Conservation (phyloP, 2,113 vertebrate species). For the Paraplagusia blochii region DNA sequence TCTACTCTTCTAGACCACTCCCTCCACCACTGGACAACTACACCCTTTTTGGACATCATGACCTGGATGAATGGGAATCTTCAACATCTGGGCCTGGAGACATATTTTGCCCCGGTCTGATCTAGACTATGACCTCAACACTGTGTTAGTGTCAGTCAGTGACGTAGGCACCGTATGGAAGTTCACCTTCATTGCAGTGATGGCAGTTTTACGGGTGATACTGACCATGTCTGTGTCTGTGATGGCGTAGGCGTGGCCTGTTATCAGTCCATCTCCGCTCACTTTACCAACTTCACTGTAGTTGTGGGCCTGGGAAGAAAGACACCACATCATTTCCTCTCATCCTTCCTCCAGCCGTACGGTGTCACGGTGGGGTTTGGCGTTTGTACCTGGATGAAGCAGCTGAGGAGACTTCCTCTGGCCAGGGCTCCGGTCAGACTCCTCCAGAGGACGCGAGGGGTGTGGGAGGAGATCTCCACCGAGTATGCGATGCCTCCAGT, state of each 20-base stretch:
- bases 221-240: constrained; percentile 71
- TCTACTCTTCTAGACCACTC: no score
- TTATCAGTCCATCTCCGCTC: constrained; percentile 71
- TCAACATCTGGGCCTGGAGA: no score
- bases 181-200: no score
- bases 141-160: no score
- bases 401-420: constrained; percentile 74
- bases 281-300: constrained; percentile 66
- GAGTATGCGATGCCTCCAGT: constrained; percentile 79
- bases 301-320: constrained; percentile 61
- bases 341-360: not conserved
- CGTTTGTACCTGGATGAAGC: constrained; percentile 74
- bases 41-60: no score
- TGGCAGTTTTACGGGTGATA: no score
- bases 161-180: no score
- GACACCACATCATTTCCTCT: not conserved
- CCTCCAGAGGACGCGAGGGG: constrained; percentile 73
- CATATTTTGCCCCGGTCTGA: no score
- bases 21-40: no score
- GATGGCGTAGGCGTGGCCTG: constrained; percentile 80
- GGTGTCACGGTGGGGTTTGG: not conserved
- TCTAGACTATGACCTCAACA: no score
- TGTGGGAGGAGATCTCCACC: constrained; percentile 53
- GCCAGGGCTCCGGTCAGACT: constrained; percentile 62
- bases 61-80: no score